Base-by-base conservation (phyloP, 2,113 vertebrate genomes). In the Notarius lentiginosus region DNA sequence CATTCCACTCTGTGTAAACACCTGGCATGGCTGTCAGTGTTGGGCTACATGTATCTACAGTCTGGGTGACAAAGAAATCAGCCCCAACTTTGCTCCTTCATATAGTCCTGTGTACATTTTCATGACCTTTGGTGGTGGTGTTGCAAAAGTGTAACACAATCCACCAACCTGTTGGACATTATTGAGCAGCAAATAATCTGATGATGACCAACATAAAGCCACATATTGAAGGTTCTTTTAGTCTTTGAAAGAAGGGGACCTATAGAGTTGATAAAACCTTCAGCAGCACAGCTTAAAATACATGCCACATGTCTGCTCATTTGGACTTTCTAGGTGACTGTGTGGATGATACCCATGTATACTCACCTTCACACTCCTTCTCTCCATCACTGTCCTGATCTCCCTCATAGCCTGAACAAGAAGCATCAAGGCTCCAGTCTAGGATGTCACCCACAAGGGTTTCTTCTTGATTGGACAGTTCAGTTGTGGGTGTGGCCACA, bases 401-500 rank as follows among this genome's bases (percentile, higher is more conserved):
- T 0, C 97, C 98, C 90, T 99, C 98, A 4, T 99, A 99, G 55
- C 98, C 98, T 0, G 98, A 97, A 83, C 95, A 97, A 87, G 96
- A 96, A 41, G 94, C 92, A 90, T 98, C 97, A 88, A 99, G 95
- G 91, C 98, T 99, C 98, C 97, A 98, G 92, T 99, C 98, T 17
- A 99, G 92, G 89, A 99, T 97, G 92, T 97, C 96, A 0, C 95
- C 97, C 53, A 99, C 93, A 76, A 99, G 94, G 0, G 93, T 97
- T 91, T 99, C 97, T 88, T 99, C 98, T 90, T 97, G 98, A 91
- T 94, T 97, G 89, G 98, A 99, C 30, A 99, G 94, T 90, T 99
- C 98, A 0, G 96, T 96, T 0, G 97, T 99, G 65, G 98, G 98
- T 0, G 98, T 99, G 89, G 97, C 96, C 82, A 98, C 95, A 30